phyloP scores from a whole-genome alignment of 2,113 vertebrate species.

The Polyodon spathula region DNA sequence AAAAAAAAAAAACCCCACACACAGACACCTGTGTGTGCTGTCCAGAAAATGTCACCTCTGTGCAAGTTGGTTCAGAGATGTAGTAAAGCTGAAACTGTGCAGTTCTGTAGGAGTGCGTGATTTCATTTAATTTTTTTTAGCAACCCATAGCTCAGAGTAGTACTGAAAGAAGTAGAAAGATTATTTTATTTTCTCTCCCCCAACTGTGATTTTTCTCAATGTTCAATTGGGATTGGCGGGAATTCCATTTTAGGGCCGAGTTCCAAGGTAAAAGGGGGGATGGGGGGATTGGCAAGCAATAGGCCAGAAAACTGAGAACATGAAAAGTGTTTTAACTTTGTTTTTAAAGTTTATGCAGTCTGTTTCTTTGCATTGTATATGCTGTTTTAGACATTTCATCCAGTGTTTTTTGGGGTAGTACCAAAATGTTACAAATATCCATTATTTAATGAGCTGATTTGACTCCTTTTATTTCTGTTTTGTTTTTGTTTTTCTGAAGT shows the following conservation, averaged over 20 bases:
- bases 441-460: not conserved
- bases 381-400: not conserved
- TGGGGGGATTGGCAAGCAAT: too few relatives aligned
- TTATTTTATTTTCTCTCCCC: too few relatives aligned
- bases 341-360: not conserved
- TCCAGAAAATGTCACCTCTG: slow-evolving; percentile 25
- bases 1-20: slow-evolving; percentile 24
- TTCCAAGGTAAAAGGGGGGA: too few relatives aligned
- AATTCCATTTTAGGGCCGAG: too few relatives aligned
- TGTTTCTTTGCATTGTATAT: not conserved
- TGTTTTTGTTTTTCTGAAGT: not conserved
- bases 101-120: not conserved
- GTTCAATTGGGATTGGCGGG: too few relatives aligned
- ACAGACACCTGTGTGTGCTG: slow-evolving; percentile 29
- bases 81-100: not conserved
- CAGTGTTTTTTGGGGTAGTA: not conserved
- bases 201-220: too few relatives aligned
- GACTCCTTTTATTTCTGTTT: not conserved
- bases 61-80: not conserved
- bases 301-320: too few relatives aligned
- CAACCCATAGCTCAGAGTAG: not conserved
- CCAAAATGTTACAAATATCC: not conserved
- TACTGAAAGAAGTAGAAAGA: too few relatives aligned
- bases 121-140: not conserved
- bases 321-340: not conserved